These are phyloP conservation scores for Zaprionus bogoriensis DNA, from an alignment of 2,888 invertebrate species.

Conservation along the genomic window DNA sequence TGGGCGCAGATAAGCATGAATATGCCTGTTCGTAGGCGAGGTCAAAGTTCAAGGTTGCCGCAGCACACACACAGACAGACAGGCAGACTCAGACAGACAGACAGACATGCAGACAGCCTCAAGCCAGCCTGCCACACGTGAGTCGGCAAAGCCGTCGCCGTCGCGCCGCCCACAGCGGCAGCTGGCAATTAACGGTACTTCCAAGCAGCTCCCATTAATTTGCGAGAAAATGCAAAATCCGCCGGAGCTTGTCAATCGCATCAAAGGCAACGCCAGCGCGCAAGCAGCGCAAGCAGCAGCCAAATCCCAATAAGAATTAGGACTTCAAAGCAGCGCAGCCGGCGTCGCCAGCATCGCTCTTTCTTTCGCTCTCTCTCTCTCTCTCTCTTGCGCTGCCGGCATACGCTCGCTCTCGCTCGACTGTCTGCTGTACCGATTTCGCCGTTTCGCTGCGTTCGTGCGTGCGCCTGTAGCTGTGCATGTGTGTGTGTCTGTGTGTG, in stretches of 20 bases:
- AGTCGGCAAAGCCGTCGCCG: background rate
- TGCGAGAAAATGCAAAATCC: conserved; percentile 54
- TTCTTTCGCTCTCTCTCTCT: background rate
- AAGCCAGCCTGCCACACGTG: background rate
- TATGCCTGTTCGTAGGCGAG: conserved; percentile 34
- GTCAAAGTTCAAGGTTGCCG: conserved; percentile 76
- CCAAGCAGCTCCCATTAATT: conserved; percentile 34
- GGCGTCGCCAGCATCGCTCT: conserved; percentile 11
- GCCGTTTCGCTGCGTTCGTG: conserved; percentile 15
- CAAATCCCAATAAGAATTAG: conserved; percentile 24
- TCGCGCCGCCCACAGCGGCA: background rate
- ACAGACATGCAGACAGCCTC: background rate
- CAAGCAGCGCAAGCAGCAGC: conserved; percentile 4
- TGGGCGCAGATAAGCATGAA: conserved; percentile 67
- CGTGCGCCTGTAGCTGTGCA: background rate
- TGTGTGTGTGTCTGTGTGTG: background rate
- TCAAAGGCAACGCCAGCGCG: conserved; percentile 24
- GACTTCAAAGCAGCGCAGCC: conserved; percentile 34
- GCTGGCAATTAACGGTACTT: conserved; percentile 23
- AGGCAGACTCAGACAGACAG: background rate
- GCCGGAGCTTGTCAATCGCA: conserved; percentile 42
- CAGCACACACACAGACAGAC: conserved; percentile 2
- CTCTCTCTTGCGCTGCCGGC: background rate
- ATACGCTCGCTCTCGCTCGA: background rate
- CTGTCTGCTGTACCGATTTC: conserved; percentile 18